A percentile compares a stretch with the other conserved stretches of the same genome.
phyloP scores from a whole-genome alignment of 2,113 vertebrate genomes.

The Okapia johnstoni region DNA sequence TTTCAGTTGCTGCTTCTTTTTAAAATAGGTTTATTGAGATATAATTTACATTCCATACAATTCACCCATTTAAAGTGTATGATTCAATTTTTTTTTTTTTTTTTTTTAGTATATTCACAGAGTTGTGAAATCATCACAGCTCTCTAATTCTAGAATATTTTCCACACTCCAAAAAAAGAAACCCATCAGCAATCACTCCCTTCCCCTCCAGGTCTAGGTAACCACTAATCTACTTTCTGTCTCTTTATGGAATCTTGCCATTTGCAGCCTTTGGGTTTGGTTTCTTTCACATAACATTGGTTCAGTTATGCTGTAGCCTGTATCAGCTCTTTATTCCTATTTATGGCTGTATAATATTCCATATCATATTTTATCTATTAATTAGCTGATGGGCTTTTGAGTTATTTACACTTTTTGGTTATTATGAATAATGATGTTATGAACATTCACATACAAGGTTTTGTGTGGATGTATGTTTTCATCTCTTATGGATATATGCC shows the following conservation, averaged over 20 bases:
- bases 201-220: not conserved
- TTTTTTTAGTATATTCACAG: not conserved
- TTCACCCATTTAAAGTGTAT: not conserved
- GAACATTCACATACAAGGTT: not conserved
- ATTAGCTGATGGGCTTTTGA: not conserved
- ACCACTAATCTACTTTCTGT: not conserved
- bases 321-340: not conserved
- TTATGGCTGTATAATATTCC: not conserved
- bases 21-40: not conserved
- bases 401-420: not conserved
- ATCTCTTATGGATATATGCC: not conserved
- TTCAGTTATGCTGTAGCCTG: not conserved
- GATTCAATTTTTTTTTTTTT: not conserved
- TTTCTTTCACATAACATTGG: not conserved
- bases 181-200: not conserved
- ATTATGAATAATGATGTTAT: not conserved
- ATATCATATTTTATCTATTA: not conserved
- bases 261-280: not conserved
- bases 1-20: not conserved
- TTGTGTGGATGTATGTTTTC: not conserved
- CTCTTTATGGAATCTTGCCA: not conserved
- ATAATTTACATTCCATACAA: not conserved
- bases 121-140: not conserved
- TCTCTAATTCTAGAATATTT: not conserved
- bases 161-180: not conserved